These are phyloP conservation scores for Scylla paramamosain DNA, from an alignment of 1,140 invertebrate genomes.

Conservation along the genomic window DNA sequence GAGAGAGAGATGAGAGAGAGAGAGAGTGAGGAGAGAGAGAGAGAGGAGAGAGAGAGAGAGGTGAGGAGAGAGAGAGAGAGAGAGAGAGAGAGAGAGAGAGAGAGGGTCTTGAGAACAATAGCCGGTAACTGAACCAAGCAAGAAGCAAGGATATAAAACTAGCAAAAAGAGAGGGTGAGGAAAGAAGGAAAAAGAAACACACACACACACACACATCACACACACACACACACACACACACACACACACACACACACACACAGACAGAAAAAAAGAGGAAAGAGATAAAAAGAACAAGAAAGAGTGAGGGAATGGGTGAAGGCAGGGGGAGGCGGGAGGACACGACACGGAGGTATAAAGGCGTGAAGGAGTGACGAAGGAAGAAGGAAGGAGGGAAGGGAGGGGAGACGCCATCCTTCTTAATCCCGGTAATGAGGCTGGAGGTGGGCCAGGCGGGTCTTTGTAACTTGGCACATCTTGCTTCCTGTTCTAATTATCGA, in stretches of 20 bases:
- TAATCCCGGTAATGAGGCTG: slow-evolving; percentile 63
- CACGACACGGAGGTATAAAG: background rate
- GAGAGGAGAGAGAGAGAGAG: slow-evolving; percentile 23
- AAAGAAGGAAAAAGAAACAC: background rate
- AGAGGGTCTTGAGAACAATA: slow-evolving; percentile 22
- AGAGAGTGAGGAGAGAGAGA: slow-evolving; percentile 3
- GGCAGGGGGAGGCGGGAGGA: background rate
- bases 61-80: background rate
- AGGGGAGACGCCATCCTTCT: slow-evolving; percentile 60
- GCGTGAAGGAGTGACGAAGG: background rate
- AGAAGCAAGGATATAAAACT: background rate
- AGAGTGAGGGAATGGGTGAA: background rate
- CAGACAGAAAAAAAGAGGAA: background rate
- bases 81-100: slow-evolving; percentile 6
- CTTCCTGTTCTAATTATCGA: slow-evolving; percentile 75
- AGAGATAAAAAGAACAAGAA: background rate
- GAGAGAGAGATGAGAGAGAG: background rate
- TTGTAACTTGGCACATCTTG: slow-evolving; percentile 72
- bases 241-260: too few relatives aligned
- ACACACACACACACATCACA: too few relatives aligned
- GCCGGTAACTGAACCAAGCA: background rate
- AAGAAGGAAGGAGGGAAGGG: background rate
- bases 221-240: too few relatives aligned
- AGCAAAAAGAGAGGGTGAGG: slow-evolving; percentile 3
- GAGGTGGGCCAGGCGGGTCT: slow-evolving; percentile 55